Evolutionary conservation across 2,888 invertebrate species (phyloP), one percentile per base, ranked within the genome.

Genomic region (Drosophila peninsularis): DNA sequence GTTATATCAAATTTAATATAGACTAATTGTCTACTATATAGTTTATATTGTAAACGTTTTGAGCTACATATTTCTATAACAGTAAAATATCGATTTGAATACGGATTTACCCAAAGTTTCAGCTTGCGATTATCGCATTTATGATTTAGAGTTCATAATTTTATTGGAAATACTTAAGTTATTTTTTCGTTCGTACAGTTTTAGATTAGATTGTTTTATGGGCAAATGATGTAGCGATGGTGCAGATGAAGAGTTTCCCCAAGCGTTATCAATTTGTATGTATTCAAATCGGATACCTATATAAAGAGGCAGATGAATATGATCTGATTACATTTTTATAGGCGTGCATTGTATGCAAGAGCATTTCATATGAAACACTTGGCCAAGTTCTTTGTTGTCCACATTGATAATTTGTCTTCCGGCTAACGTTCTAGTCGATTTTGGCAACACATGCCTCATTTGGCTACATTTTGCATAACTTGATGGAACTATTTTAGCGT

Each of bases 401-500:
- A 30, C 41, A 21, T 57, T 27, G 37, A 49, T 52, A 63, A 54
- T 77, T 32, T 37, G 30, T 56, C 21, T 32, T 56, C 24, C n/a
- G 42, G 17, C 30, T 41, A 24, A 42, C 37, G 44, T 45, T 44
- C 4, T 30, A 27, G 21, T 44, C 17, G 17, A 5, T 19, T 70
- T 67, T 61, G 50, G 70, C 47, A 69, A 50, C 86, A 80, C 50
- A 72, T 88, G 73, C 63, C 60, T 45, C 54, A 37, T 58, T 61
- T 73, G 72, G 54, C 52, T 19, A 42, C 36, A 24, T 56, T 85
- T 76, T 73, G 65, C 76, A 88, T 88, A 86, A 80, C 57, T 80
- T 80, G 80, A 65, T 61, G 37, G 75, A 86, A 83, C 74, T 88
- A 71, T 79, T 79, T 64, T 61, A 54, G 45, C 57, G 37, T 39